Conservation (phyloP, 2,113 vertebrate species). For the Oxyura jamaicensis region DNA sequence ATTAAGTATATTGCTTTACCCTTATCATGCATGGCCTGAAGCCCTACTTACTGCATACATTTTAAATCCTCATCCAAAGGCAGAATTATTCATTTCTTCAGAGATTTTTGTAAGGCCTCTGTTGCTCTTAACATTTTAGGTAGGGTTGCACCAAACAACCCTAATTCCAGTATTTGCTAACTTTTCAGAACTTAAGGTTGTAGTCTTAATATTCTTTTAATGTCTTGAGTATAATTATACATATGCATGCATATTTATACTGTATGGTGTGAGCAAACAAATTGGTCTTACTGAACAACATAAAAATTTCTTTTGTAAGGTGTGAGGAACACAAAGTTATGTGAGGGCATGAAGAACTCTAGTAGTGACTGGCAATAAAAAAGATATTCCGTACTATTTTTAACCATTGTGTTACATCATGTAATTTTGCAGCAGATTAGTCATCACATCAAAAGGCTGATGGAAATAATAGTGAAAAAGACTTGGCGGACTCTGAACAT, state of each 20-base stretch:
- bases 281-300: not conserved
- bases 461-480: slow-evolving; percentile 55
- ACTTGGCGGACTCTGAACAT: slow-evolving; percentile 28
- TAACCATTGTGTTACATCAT: slow-evolving; percentile 54
- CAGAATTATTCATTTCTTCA: not conserved
- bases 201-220: not conserved
- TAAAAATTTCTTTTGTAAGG: not conserved
- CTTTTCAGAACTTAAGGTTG: not conserved
- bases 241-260: not conserved
- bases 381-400: slow-evolving; percentile 47
- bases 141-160: not conserved
- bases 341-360: not conserved
- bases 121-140: not conserved
- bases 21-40: slow-evolving; percentile 27
- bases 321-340: not conserved
- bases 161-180: not conserved
- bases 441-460: slow-evolving; percentile 51
- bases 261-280: not conserved
- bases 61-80: not conserved
- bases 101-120: not conserved
- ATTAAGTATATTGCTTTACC: slow-evolving; percentile 44
- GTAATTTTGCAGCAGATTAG: slow-evolving; percentile 44
- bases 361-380: not conserved
- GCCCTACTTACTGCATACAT: not conserved
- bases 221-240: not conserved